Base-by-base conservation (phyloP, 2,113 vertebrate genomes). In the Calyptomena viridis region DNA sequence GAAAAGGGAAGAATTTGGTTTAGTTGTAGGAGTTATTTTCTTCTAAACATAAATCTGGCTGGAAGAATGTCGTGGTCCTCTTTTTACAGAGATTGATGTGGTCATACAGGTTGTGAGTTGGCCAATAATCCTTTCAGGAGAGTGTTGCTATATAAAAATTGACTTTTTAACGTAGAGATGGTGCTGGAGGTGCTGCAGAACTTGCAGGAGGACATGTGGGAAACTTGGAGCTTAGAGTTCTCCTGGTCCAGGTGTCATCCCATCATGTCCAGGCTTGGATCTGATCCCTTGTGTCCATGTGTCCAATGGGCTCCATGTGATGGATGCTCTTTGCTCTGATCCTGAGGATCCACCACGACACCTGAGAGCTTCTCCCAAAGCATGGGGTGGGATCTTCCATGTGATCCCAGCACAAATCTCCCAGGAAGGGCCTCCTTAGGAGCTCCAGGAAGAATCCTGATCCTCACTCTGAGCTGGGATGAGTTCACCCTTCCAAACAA, bases 401-500 rank as follows among this genome's bases (percentile, higher is more conserved):
- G 31, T 27, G 56, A 44, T n/a, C 14, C 46, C 85, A 75, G 56
- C 46, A 16, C 2, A 5, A 72, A 30, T 40, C 13, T 22, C 53
- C 33, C 1, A 1, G 5, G 23, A 22, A 63, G 15, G 59, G 24
- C 27, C 64, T 82, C 18, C 78, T 66, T 50, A 67, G 16, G 33
- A 95, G 5, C 62, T 86, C 42, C 67, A 52, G 40, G 82, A 76
- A 92, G 82, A 76, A 16, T 67, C 81, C 68, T 56, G 77, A 28
- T 84, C 53, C 53, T 92, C 86, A 92, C 68, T 94, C 78, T 0
- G 5, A 87, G 68, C 82, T 56, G 77, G 68, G 94, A 94, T 90
- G 94, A 95, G 94, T 94, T 95, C 94, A 89, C 84, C 40, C 77
- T 84, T 87, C 82, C 68, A 66, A 87, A 72, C 4, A 31, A 92